phyloP scores from a whole-genome alignment of 23 tunicate species.

The Oikopleura dioica region DNA sequence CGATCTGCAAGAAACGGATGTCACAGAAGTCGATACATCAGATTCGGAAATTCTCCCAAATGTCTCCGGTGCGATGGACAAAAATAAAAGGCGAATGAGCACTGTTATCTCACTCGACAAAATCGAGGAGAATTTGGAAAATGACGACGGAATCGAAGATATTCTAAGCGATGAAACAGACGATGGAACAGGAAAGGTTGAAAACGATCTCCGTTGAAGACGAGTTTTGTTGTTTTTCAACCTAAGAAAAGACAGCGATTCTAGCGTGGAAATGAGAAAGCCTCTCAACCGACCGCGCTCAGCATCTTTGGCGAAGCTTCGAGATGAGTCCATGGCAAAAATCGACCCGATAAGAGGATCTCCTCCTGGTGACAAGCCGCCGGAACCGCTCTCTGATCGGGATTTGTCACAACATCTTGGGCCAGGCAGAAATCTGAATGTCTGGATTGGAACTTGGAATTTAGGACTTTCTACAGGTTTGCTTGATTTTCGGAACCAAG shows the following conservation, averaged over 20 bases:
- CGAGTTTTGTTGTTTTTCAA: too few species aligned
- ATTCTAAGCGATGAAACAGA: neutral
- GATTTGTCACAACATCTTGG: neutral
- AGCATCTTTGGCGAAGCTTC: neutral
- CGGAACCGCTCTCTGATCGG: neutral
- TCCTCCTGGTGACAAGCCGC: neutral
- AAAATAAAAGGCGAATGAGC: neutral
- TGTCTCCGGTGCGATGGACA: too few species aligned
- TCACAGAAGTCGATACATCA: too few species aligned
- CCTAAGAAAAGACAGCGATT: neutral
- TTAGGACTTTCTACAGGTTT: neutral
- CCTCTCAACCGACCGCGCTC: neutral
- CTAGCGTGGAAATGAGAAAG: neutral
- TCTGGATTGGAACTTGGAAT: neutral
- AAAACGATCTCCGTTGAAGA: too few species aligned
- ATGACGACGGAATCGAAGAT: neutral
- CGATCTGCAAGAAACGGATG: too few species aligned
- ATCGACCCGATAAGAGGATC: neutral
- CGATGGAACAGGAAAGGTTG: too few species aligned
- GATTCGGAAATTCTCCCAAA: too few species aligned
- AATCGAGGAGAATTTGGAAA: neutral
- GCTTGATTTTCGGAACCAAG: too few species aligned
- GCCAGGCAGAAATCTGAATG: neutral
- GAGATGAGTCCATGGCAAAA: neutral
- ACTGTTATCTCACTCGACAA: neutral